Conservation (phyloP, 2,888 invertebrate genomes). For the Eudasyphora cyanicolor region DNA sequence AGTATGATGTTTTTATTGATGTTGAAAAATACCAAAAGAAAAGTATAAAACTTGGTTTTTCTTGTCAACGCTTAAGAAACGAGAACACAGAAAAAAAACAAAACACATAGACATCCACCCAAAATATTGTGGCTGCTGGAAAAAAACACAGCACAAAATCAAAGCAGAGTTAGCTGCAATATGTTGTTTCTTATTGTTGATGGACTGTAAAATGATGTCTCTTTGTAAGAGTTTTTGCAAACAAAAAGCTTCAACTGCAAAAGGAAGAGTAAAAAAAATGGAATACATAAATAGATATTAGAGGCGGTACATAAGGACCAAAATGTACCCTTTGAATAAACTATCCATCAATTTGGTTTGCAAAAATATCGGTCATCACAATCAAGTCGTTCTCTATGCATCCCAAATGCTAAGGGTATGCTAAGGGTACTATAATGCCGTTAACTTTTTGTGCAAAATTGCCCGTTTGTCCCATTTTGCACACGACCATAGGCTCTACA, state of each 20-base stretch:
- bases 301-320: too few relatives aligned
- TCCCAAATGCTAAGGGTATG: too few relatives aligned
- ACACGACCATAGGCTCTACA: too few relatives aligned
- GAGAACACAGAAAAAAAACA: neutral
- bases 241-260: neutral
- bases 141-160: slow-evolving; percentile 15
- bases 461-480: too few relatives aligned
- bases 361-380: too few relatives aligned
- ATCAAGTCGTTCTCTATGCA: too few relatives aligned
- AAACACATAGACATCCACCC: slow-evolving; percentile 10
- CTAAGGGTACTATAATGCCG: too few relatives aligned
- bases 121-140: slow-evolving; percentile 40
- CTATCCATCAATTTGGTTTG: too few relatives aligned
- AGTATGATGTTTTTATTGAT: slow-evolving; percentile 6
- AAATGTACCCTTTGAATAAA: too few relatives aligned
- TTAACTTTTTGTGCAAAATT: too few relatives aligned
- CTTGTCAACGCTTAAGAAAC: neutral
- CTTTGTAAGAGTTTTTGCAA: neutral
- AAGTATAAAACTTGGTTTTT: neutral
- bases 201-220: slow-evolving; percentile 38
- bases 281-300: too few relatives aligned
- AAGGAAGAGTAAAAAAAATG: neutral
- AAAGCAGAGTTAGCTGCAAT: slow-evolving; percentile 26
- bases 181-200: slow-evolving; percentile 39
- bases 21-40: neutral